A percentile compares a stretch with the other conserved stretches of the same genome.
Conservation (phyloP, 2,888 invertebrate genomes). For the Plebejus anna region DNA sequence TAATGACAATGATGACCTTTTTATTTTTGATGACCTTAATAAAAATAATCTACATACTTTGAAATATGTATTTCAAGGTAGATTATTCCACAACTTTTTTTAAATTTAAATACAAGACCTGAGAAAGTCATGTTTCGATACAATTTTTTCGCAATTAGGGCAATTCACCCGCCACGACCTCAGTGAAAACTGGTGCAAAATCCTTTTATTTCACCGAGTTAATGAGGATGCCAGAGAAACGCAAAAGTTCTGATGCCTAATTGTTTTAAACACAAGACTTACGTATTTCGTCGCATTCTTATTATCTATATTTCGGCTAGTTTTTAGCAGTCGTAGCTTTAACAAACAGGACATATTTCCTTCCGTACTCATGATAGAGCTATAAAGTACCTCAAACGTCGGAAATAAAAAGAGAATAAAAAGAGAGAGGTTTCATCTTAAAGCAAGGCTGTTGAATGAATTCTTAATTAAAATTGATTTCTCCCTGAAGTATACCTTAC, state of each 20-base stretch:
- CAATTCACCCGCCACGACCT: background rate
- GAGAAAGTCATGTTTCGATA: background rate
- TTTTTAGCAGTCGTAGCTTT: too few relatives aligned
- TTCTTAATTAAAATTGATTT: background rate
- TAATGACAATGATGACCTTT: constrained; percentile 30
- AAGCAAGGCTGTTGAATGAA: background rate
- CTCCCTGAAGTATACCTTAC: background rate
- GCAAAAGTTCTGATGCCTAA: background rate
- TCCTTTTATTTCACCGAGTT: background rate
- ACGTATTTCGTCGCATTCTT: background rate
- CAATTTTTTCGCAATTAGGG: background rate
- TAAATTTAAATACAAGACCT: background rate
- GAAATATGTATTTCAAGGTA: too few relatives aligned
- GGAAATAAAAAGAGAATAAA: too few relatives aligned
- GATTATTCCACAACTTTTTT: background rate
- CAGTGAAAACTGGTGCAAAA: background rate
- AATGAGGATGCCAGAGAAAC: background rate
- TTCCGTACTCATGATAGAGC: too few relatives aligned
- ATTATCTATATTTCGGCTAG: too few relatives aligned
- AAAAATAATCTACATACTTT: background rate
- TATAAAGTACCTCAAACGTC: too few relatives aligned
- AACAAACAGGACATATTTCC: too few relatives aligned
- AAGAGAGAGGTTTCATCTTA: background rate
- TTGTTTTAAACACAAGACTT: background rate
- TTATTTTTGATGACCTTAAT: background rate